Percentiles rank a stretch among this genome's conserved stretches.
phyloP scores from a whole-genome alignment of 2,113 vertebrate genomes.

The Myotis davidii region DNA sequence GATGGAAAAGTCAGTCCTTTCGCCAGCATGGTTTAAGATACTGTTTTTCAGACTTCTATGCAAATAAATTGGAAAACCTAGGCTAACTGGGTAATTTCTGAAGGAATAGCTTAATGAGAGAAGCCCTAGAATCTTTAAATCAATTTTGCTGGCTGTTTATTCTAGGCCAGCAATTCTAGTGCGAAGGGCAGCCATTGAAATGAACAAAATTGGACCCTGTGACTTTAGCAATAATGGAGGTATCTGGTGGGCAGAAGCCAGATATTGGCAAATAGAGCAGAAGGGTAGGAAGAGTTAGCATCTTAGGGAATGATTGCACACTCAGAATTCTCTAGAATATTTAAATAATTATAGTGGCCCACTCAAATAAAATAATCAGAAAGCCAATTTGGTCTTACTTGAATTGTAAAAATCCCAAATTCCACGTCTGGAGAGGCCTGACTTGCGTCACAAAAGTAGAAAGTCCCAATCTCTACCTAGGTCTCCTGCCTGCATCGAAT shows the following conservation, averaged over 20 bases:
- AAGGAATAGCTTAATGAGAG: background rate
- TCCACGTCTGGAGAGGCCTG: background rate
- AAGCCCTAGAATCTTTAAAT: background rate
- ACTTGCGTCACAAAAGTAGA: background rate
- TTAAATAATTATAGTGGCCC: background rate
- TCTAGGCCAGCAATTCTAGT: background rate
- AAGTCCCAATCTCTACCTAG: background rate
- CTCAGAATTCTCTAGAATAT: background rate
- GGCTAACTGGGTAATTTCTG: too few relatives aligned
- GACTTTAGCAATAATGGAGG: background rate
- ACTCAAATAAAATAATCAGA: background rate
- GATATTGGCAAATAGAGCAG: too few relatives aligned
- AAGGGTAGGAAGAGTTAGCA: background rate
- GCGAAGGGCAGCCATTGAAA: background rate
- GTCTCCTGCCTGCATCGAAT: background rate
- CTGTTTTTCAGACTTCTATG: too few relatives aligned
- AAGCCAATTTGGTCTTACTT: background rate
- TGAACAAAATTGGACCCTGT: background rate
- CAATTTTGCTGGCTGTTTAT: background rate
- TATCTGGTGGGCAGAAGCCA: background rate
- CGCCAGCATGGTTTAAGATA: background rate
- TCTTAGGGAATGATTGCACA: background rate
- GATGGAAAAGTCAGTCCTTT: background rate
- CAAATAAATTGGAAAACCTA: too few relatives aligned
- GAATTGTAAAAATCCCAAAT: background rate